Percentiles rank a stretch among this genome's conserved stretches.
These are phyloP conservation scores for Malurus splendens DNA, from an alignment of 2,797 vertebrate species.

Conservation along the genomic window DNA sequence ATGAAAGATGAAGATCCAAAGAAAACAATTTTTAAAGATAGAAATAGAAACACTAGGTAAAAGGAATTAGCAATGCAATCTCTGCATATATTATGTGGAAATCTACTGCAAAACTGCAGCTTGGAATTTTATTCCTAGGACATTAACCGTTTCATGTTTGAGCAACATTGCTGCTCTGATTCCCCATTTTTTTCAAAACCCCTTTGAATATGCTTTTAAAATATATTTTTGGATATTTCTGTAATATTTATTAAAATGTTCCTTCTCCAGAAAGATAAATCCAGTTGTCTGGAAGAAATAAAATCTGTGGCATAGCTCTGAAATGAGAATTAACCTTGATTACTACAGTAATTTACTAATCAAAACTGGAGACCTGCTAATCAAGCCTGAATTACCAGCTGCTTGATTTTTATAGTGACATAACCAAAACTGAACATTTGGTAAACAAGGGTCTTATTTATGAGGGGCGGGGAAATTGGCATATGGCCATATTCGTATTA, in stretches of 20 bases:
- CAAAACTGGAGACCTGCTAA: slow-evolving; percentile 82
- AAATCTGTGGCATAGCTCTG: slow-evolving; percentile 63
- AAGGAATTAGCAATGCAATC: slow-evolving; percentile 50
- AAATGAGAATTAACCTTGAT: slow-evolving; percentile 82
- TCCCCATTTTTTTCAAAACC: neutral
- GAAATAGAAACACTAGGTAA: slow-evolving; percentile 49
- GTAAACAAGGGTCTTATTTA: slow-evolving; percentile 69
- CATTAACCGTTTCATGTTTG: neutral
- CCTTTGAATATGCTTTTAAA: neutral
- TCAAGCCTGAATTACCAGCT: slow-evolving; percentile 80
- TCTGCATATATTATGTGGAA: slow-evolving; percentile 42
- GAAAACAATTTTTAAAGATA: slow-evolving; percentile 43
- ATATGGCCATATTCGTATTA: slow-evolving; percentile 39
- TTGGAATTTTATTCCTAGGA: slow-evolving; percentile 27
- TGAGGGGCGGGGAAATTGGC: neutral
- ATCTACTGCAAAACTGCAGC: slow-evolving; percentile 24
- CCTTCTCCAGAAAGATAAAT: slow-evolving; percentile 52
- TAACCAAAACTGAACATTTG: slow-evolving; percentile 75
- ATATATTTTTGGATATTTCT: slow-evolving; percentile 17
- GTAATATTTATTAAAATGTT: slow-evolving; percentile 45
- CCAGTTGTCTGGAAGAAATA: slow-evolving; percentile 64
- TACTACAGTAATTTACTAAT: slow-evolving; percentile 80
- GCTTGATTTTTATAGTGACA: slow-evolving; percentile 77
- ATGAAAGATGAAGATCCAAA: slow-evolving; percentile 43
- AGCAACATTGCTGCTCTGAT: neutral